Percentiles rank a stretch among this genome's conserved stretches.
These are phyloP conservation scores for Salminus brasiliensis DNA, from an alignment of 2,113 vertebrate genomes.

Conservation along the genomic window DNA sequence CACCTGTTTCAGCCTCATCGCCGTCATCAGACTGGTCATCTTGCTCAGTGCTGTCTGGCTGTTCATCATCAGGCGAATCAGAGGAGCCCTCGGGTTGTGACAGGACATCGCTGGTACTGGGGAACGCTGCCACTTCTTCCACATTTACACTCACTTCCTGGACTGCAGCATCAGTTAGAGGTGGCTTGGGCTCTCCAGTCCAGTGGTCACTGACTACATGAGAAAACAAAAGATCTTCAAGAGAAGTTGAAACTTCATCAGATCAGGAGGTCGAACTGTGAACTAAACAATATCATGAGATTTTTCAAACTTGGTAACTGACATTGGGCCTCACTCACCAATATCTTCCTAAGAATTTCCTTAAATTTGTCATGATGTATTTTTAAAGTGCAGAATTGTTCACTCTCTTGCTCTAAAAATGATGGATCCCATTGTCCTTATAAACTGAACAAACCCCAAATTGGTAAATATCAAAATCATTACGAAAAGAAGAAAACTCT, in stretches of 20 bases:
- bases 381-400: too few species aligned
- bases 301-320: not conserved
- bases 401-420: too few species aligned
- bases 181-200: constrained; percentile 73
- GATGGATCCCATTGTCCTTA: too few species aligned
- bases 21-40: constrained; percentile 66
- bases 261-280: constrained; percentile 48
- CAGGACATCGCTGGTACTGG: constrained; percentile 64
- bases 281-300: constrained; percentile 23
- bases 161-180: constrained; percentile 62
- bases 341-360: too few species aligned
- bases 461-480: too few species aligned
- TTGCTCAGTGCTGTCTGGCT: constrained; percentile 61
- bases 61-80: constrained; percentile 61
- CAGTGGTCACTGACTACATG: constrained; percentile 85
- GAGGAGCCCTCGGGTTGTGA: constrained; percentile 47
- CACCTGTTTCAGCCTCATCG: constrained; percentile 63
- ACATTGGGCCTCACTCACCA: too few species aligned
- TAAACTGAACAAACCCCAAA: too few species aligned
- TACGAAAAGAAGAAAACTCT: too few species aligned
- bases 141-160: constrained; percentile 71
- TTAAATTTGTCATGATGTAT: too few species aligned
- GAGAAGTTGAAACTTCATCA: constrained; percentile 74
- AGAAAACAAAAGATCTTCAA: constrained; percentile 78
- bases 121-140: constrained; percentile 67